Conservation (phyloP, 2,113 vertebrate genomes). For the Lepus europaeus region DNA sequence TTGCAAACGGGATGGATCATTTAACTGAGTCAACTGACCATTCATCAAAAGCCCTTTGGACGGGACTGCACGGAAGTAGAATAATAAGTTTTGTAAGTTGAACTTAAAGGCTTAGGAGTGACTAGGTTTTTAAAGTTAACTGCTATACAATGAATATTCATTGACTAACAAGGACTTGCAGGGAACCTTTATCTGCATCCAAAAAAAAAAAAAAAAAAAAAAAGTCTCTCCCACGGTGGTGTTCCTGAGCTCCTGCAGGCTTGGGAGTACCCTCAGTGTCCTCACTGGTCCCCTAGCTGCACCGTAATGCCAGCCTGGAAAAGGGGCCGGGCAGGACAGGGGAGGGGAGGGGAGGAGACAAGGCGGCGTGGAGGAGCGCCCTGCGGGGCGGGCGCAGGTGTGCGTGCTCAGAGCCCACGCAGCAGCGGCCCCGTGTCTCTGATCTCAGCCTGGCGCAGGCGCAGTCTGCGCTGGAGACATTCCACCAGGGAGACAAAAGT, state of each 20-base stretch:
- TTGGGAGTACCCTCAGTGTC: background rate
- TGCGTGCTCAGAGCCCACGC: background rate
- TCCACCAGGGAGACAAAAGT: background rate
- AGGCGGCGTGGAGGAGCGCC: rapidly evolving
- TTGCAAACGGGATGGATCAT: slow-evolving; percentile 66
- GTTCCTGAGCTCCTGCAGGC: no score
- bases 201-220: background rate
- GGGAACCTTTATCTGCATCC: background rate
- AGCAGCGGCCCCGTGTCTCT: rapidly evolving
- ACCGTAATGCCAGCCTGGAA: background rate
- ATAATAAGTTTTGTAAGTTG: slow-evolving; percentile 66
- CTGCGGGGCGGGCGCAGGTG: background rate
- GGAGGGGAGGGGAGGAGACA: background rate
- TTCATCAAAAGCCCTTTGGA: slow-evolving; percentile 74
- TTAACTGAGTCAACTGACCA: slow-evolving; percentile 39
- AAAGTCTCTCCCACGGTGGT: background rate
- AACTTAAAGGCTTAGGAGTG: slow-evolving; percentile 50
- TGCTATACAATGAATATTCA: slow-evolving; percentile 53
- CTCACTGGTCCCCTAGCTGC: background rate
- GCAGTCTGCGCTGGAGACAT: background rate
- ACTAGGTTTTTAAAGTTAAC: slow-evolving; percentile 35
- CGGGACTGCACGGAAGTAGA: slow-evolving; percentile 49
- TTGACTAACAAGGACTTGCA: slow-evolving; percentile 34
- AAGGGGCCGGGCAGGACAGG: background rate
- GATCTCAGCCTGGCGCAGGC: background rate